Evolutionary conservation across 2,888 invertebrate species (phyloP), one percentile per base, ranked within the genome.

Genomic region (Chrysomela aeneicollis): DNA sequence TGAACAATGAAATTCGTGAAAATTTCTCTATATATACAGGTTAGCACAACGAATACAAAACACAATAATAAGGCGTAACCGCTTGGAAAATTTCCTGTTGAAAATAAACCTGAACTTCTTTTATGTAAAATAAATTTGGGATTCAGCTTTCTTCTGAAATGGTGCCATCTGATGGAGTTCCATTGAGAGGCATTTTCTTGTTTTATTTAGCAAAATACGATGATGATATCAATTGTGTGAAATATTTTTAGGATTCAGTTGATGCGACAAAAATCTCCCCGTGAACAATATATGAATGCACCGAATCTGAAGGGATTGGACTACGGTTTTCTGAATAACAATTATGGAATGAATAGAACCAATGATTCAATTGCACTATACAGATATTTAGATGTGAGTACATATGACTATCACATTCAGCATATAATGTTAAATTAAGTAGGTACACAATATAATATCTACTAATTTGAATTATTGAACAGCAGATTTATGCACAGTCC

Each of bases 311-410:
- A 46, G 66, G 76, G 76, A 18, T 12, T 68, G 21, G 46, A 67
- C 22, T 67, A 58, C 67, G 72, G 52, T 61, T 75, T 26, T 30
- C 59, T 54, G 12, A 69, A 65, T 35, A 70, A 74, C 49, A 69
- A 61, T 35, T 58, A 66, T 8, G 46, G 55, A 2, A 55, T 35
- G 12, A 67, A 60, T 22, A 60, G 72, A 62, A 72, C 72, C 10
- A 83, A 82, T 70, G 83, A 83, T 72, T 79, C 83, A 0, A 76
- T 83, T 50, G 79, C 82, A 46, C 69, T 84, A 3, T 80, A 79
- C 57, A 77, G 82, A 73, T 83, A 77, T 73, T 67, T 83, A 55
- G 82, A 84, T 74, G 83, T 84, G 78, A 79, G 82, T 66, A 66
- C 26, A 26, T 6, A 26, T n/a, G n/a, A 35, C 9, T 35, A 10